A percentile compares a stretch with the other conserved stretches of the same genome.
Conservation (phyloP, 2,888 invertebrate genomes). For the Beris morrisii region DNA sequence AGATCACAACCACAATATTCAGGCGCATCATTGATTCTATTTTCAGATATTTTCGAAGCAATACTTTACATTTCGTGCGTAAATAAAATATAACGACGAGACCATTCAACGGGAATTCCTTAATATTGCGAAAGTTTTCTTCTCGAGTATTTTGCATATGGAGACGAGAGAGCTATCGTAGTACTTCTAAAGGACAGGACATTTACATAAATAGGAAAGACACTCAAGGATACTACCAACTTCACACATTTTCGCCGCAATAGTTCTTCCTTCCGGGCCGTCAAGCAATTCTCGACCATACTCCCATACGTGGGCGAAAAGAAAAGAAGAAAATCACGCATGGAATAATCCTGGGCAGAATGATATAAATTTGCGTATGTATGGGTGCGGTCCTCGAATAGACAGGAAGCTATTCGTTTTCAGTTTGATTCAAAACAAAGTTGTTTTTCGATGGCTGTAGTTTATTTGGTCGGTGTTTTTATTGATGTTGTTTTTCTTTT, state of each 20-base stretch:
- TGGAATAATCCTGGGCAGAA: conserved; percentile 2
- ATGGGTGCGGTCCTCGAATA: background rate
- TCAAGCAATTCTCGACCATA: conserved; percentile 22
- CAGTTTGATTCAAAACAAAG: conserved; percentile 19
- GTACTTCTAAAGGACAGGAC: conserved; percentile 20
- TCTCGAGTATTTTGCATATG: conserved; percentile 27
- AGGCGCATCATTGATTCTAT: conserved; percentile 29
- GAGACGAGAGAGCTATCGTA: conserved; percentile 11
- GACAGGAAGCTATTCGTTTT: conserved; percentile 17
- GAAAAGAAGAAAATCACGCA: conserved; percentile 24
- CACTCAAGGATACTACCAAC: conserved; percentile 26
- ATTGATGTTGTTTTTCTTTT: too few species aligned
- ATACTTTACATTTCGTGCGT: conserved; percentile 28
- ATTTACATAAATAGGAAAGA: conserved; percentile 31
- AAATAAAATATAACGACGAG: conserved; percentile 20
- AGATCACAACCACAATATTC: conserved; percentile 12
- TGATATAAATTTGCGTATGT: conserved; percentile 26
- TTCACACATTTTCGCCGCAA: conserved; percentile 31
- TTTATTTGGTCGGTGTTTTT: too few species aligned
- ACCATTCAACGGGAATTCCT: conserved; percentile 12
- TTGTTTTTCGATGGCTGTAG: conserved; percentile 1
- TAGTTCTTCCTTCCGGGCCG: conserved; percentile 31
- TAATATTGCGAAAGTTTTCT: conserved; percentile 16
- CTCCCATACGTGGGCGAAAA: background rate
- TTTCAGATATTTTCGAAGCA: conserved; percentile 20